These are phyloP conservation scores for Listrodromus nycthemerus DNA, from an alignment of 2,888 invertebrate species.

Conservation along the genomic window DNA sequence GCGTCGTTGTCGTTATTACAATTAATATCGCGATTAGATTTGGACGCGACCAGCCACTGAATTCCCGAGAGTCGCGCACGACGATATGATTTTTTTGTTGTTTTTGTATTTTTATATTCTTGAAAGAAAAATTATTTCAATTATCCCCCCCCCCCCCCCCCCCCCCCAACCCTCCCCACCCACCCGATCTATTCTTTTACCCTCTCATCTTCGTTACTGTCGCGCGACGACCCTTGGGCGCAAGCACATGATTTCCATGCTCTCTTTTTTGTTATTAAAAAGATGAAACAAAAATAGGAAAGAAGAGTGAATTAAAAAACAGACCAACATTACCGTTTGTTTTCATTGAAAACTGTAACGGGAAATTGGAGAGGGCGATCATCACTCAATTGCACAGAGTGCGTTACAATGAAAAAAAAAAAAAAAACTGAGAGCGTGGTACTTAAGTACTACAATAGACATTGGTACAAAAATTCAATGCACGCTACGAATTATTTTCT, in stretches of 20 bases:
- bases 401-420: conserved; percentile 53
- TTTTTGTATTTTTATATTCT: conserved; percentile 5
- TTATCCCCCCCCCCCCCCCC: conserved; percentile 32
- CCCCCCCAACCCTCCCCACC: conserved; percentile 7
- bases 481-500: conserved; percentile 79
- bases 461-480: conserved; percentile 84
- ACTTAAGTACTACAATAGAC: conserved; percentile 82
- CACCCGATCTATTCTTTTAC: conserved; percentile 27
- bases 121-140: conserved; percentile 19
- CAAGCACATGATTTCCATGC: conserved; percentile 49
- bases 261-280: conserved; percentile 46
- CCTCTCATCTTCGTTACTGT: conserved; percentile 35
- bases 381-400: conserved; percentile 38
- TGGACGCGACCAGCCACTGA: conserved; percentile 58
- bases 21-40: conserved; percentile 64
- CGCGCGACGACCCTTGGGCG: conserved; percentile 61
- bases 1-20: conserved; percentile 62
- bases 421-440: conserved; percentile 71
- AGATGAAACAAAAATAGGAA: conserved; percentile 11
- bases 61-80: conserved; percentile 62
- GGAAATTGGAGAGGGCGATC: conserved; percentile 30
- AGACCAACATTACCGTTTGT: conserved; percentile 1
- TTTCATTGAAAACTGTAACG: conserved; percentile 15
- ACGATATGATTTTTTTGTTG: conserved; percentile 66
- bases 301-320: conserved; percentile 10